A percentile compares a stretch with the other conserved stretches of the same genome.
Conservation (phyloP, 2,888 invertebrate genomes). For the Apodemia zela region DNA sequence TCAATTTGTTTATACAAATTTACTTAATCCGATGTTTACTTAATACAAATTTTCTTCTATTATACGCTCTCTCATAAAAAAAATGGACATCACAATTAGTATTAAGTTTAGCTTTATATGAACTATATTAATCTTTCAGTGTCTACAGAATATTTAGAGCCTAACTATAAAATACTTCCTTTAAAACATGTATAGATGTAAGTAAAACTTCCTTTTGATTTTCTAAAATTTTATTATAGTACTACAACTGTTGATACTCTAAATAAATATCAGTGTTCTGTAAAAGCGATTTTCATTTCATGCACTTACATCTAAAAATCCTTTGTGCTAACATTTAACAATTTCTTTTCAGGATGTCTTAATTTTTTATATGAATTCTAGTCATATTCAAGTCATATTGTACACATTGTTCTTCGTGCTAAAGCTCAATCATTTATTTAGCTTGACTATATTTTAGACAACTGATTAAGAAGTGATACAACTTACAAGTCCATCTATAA, state of each 20-base stretch:
- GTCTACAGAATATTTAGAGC: neutral
- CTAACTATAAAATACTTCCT: neutral
- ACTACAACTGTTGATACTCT: conserved; percentile 55
- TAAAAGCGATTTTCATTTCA: conserved; percentile 31
- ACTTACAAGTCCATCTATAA: no score
- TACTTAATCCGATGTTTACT: no score
- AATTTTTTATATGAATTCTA: no score
- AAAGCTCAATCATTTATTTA: no score
- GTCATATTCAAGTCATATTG: no score
- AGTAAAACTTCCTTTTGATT: conserved; percentile 29
- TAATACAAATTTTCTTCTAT: no score
- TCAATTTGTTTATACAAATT: no score
- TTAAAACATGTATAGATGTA: conserved; percentile 6
- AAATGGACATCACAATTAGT: neutral
- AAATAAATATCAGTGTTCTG: conserved; percentile 64
- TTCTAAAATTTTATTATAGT: conserved; percentile 42
- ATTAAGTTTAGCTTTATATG: neutral
- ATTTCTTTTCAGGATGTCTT: neutral
- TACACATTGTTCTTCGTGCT: no score
- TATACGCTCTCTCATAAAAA: neutral
- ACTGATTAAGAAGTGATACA: no score
- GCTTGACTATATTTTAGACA: no score
- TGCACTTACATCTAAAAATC: conserved; percentile 2
- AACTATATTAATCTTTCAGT: neutral
- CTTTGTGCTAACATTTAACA: neutral